Evolutionary conservation across 2,888 invertebrate genomes (phyloP).

Genomic region (Clostera curtula): DNA sequence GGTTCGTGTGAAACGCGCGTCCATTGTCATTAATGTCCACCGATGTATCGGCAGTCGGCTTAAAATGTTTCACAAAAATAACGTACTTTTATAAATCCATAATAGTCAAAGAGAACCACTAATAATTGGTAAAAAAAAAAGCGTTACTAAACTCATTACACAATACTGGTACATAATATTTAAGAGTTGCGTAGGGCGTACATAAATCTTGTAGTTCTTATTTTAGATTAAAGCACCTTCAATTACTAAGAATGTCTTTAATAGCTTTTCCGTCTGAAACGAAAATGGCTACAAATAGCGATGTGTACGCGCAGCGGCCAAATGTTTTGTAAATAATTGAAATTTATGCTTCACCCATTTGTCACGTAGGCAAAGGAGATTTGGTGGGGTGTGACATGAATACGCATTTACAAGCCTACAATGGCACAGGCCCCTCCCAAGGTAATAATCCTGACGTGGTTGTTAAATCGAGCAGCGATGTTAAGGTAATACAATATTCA

Average conservation of each 20-base stretch:
- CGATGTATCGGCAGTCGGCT: conserved; percentile 1
- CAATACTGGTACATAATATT: no score
- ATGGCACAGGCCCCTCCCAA: conserved; percentile 75
- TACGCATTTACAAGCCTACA: conserved; percentile 81
- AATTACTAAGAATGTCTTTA: no score
- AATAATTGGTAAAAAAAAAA: no score
- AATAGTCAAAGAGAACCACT: no score
- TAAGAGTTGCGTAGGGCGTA: no score
- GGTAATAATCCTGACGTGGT: conserved; percentile 83
- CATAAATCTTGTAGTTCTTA: no score
- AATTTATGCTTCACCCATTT: conserved; percentile 13
- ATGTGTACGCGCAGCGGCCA: background rate
- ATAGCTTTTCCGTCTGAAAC: no score
- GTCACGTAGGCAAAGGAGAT: conserved; percentile 90
- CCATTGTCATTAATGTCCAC: conserved; percentile 7
- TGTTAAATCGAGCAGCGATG: conserved; percentile 95
- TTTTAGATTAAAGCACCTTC: no score
- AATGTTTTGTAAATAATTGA: background rate
- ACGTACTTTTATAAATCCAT: no score
- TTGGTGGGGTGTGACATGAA: conserved; percentile 94
- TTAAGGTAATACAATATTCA: conserved; percentile 72
- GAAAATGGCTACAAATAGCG: background rate
- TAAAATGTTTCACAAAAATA: no score
- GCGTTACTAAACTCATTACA: no score
- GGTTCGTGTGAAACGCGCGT: conserved; percentile 6